Evolutionary conservation across 2,113 vertebrate genomes (phyloP).

Genomic region (Hyperopisus bebe): DNA sequence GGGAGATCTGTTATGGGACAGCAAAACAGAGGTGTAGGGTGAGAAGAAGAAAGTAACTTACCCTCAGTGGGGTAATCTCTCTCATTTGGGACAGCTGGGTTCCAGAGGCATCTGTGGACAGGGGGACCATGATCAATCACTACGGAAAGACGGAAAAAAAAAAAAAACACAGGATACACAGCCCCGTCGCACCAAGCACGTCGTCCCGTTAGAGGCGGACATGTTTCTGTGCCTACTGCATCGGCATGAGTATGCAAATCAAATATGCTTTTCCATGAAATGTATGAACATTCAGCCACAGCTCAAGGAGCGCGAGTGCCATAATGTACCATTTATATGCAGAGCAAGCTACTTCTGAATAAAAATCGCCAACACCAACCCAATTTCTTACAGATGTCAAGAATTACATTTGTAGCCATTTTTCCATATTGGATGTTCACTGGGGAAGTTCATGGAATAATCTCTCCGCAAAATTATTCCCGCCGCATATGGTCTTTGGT

Average conservation of each 20-base stretch:
- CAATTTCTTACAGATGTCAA: constrained; percentile 5
- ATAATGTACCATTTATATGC: constrained; percentile 6
- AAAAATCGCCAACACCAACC: not conserved
- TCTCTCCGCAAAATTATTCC: not conserved
- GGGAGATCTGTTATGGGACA: not conserved
- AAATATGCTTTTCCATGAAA: not conserved
- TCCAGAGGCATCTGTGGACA: not conserved
- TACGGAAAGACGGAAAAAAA: not conserved
- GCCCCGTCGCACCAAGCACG: not conserved
- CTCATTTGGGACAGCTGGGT: not conserved
- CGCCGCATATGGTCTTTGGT: not conserved
- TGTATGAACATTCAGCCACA: not conserved
- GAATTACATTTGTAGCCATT: constrained; percentile 6
- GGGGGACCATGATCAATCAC: not conserved
- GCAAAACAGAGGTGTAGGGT: not conserved
- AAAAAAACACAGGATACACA: not conserved
- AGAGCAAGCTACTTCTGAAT: not conserved
- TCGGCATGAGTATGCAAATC: not conserved
- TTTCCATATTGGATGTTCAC: constrained; percentile 7
- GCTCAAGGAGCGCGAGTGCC: not conserved
- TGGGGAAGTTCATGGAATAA: not conserved
- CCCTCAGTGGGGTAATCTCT: not conserved
- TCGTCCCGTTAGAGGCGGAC: not conserved
- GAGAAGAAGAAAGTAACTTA: not conserved
- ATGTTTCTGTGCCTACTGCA: not conserved